Evolutionary conservation across 2,113 vertebrate genomes (phyloP), one percentile per base, ranked within the genome.

Genomic region (Morphnarchus princeps): DNA sequence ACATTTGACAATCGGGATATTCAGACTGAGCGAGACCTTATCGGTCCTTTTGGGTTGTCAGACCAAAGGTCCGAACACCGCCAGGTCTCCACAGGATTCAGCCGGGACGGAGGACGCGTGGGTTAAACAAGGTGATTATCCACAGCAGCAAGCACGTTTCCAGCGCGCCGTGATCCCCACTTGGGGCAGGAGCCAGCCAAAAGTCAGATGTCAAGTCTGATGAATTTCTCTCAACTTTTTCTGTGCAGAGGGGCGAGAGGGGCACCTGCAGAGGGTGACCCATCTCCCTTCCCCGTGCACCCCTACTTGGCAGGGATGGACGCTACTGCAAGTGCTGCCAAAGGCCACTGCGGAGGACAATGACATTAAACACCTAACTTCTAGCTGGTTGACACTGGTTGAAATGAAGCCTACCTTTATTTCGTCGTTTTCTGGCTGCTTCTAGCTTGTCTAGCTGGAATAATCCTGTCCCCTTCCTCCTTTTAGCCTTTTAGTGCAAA

Each of bases 21-120:
- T 50, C 79, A 85, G 78, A 36, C 24, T 20, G 9, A 34, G 34
- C 0, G 1, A 80, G 54, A 62, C 29, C 62, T 58, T 83, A 29
- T 40, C 5, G 3, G 13, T 21, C 31, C 29, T 38, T 74, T 67
- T 63, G 18, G 25, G 26, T 45, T n/a, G 63, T 26, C 38, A 57
- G 36, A 40, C 20, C n/a, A 57, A 65, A 84, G 59, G 20, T 38
- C 47, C 1, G 6, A 66, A 9, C 61, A 50, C 29, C 1, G 1
- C 11, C 22, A 29, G 22, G 22, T 26, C 63, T 81, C 31, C 17
- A 10, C 17, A 42, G 61, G 61, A 32, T 17, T 87, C 7, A n/a
- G 38, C 7, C 0, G 6, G 43, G n/a, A n/a, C 25, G 74, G 32
- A 52, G 47, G 29, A 59, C 2, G 1, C 0, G 0, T 32, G 40